phyloP scores from a whole-genome alignment of 2,113 vertebrate genomes.

The Gopherus evgoodei region DNA sequence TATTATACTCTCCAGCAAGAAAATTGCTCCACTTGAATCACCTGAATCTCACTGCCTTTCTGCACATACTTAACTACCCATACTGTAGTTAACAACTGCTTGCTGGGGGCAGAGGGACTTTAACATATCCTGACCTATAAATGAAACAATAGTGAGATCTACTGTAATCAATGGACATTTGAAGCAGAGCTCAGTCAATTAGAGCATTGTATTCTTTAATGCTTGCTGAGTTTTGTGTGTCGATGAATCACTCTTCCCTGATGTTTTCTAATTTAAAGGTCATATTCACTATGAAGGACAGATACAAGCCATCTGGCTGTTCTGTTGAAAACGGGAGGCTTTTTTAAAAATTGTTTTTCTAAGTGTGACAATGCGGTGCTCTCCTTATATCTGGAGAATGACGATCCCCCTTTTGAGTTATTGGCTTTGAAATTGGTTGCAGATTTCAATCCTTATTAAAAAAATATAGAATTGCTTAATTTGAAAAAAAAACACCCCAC shows the following conservation, averaged over 20 bases:
- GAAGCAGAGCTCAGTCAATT: slow-evolving; percentile 24
- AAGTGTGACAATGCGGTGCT: slow-evolving; percentile 25
- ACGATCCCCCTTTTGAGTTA: background rate
- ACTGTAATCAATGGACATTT: slow-evolving; percentile 31
- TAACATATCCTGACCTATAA: background rate
- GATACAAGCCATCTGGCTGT: slow-evolving; percentile 46
- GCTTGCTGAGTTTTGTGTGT: slow-evolving; percentile 40
- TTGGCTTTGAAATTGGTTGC: slow-evolving; percentile 15
- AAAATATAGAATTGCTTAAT: slow-evolving; percentile 13
- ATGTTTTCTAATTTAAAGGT: slow-evolving; percentile 70
- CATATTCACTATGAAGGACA: slow-evolving; percentile 54
- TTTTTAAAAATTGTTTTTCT: background rate
- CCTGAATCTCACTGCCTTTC: background rate
- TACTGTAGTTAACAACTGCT: background rate
- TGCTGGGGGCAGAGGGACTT: background rate
- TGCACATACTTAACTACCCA: background rate
- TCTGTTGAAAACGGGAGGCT: background rate
- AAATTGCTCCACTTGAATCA: background rate
- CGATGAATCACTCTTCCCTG: slow-evolving; percentile 47
- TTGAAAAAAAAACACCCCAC: background rate
- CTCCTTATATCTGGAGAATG: background rate
- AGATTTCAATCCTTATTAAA: slow-evolving; percentile 35
- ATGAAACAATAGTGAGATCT: background rate
- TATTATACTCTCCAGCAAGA: fast-evolving
- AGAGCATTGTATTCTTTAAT: slow-evolving; percentile 21